Evolutionary conservation across 2,888 invertebrate species (phyloP).

Genomic region (Strigamia maritima): DNA sequence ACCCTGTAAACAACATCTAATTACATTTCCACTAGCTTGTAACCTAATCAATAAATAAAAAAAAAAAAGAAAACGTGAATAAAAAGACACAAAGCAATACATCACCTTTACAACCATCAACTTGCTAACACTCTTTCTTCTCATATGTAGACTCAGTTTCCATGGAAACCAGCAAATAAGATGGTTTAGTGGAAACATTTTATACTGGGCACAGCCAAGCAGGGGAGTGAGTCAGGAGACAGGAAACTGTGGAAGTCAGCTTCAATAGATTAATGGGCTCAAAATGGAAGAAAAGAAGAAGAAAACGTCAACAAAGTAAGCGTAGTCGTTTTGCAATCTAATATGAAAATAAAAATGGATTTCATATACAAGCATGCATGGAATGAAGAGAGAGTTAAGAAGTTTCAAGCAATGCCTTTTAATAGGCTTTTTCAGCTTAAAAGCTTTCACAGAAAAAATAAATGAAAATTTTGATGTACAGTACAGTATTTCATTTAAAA

Average conservation of each 20-base stretch:
- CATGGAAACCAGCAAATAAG: slow-evolving; percentile 1
- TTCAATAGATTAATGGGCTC: not conserved
- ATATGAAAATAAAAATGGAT: no score
- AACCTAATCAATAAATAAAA: not conserved
- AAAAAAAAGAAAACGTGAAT: not conserved
- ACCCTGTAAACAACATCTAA: not conserved
- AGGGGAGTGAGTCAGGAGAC: not conserved
- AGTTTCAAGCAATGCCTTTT: not conserved
- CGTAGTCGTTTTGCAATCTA: no score
- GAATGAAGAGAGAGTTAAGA: no score
- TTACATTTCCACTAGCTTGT: not conserved
- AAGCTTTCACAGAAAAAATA: no score
- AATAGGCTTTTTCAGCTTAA: not conserved
- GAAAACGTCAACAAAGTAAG: not conserved
- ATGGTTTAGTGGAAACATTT: slow-evolving; percentile 3
- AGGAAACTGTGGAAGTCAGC: not conserved
- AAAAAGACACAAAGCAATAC: not conserved
- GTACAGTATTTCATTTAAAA: not conserved
- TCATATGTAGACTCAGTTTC: not conserved
- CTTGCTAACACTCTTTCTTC: not conserved
- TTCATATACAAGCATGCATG: no score
- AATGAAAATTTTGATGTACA: no score
- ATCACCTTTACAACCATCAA: slow-evolving; percentile 9
- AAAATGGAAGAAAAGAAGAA: not conserved
- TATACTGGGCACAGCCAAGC: not conserved